Conservation (phyloP, 2,113 vertebrate genomes). For the Lasiurus borealis region DNA sequence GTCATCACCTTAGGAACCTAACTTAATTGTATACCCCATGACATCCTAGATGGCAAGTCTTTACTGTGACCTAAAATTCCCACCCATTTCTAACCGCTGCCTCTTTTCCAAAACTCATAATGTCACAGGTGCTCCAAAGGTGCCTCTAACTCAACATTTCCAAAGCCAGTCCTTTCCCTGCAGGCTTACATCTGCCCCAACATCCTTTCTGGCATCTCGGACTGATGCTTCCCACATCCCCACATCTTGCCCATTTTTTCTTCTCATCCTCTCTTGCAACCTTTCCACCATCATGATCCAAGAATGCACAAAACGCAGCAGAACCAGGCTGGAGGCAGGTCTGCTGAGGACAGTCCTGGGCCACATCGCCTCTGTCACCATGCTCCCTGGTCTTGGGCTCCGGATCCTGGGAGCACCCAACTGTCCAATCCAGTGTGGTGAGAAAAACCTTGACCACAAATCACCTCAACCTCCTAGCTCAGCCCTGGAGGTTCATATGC, state of each 20-base stretch:
- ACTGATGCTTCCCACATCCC: background rate
- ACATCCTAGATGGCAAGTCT: background rate
- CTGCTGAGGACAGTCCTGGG: background rate
- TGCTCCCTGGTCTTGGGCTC: background rate
- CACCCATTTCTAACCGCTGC: background rate
- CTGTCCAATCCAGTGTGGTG: too few species aligned
- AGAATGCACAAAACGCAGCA: background rate
- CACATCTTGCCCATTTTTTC: too few species aligned
- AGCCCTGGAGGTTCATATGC: accelerated
- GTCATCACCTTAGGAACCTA: background rate
- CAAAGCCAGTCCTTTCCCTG: background rate
- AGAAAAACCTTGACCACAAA: background rate
- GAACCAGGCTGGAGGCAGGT: background rate
- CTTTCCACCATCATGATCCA: background rate
- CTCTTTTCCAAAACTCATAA: background rate
- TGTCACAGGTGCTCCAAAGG: accelerated
- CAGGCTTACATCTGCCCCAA: background rate
- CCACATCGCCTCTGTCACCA: background rate
- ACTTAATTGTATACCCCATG: background rate
- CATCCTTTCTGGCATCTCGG: background rate
- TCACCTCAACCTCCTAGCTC: background rate
- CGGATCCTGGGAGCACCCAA: background rate
- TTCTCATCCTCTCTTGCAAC: background rate
- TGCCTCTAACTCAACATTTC: background rate
- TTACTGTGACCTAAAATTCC: background rate